These are phyloP conservation scores for Epizoanthus rinbou DNA, from an alignment of 92 coral and sea anemone genomes.

Conservation along the genomic window DNA sequence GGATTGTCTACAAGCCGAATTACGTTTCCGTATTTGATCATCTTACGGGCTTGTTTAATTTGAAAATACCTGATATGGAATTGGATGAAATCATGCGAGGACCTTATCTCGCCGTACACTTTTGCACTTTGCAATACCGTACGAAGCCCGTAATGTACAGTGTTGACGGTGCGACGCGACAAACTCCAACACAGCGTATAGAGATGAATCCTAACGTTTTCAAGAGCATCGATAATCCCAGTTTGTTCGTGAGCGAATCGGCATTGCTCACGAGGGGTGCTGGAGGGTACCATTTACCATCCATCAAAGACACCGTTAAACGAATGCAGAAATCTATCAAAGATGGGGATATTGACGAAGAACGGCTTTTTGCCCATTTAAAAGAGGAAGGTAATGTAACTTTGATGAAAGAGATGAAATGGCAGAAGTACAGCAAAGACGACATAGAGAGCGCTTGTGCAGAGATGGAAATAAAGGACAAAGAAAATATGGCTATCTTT, in stretches of 20 bases:
- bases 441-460: slow-evolving; percentile 25
- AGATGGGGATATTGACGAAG: slow-evolving; percentile 24
- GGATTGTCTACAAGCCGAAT: slow-evolving; percentile 17
- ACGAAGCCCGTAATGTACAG: slow-evolving; percentile 13
- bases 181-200: slow-evolving; percentile 16
- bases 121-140: slow-evolving; percentile 16
- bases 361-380: slow-evolving; percentile 23
- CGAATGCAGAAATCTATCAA: slow-evolving; percentile 23
- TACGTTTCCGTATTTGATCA: slow-evolving; percentile 15
- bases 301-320: slow-evolving; percentile 23
- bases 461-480: slow-evolving; percentile 23
- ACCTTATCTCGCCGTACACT: slow-evolving; percentile 18
- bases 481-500: slow-evolving; percentile 21
- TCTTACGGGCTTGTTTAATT: slow-evolving; percentile 15
- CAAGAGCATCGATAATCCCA: slow-evolving; percentile 14
- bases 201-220: slow-evolving; percentile 15
- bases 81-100: slow-evolving; percentile 17
- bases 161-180: slow-evolving; percentile 20
- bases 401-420: slow-evolving; percentile 21
- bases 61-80: slow-evolving; percentile 14
- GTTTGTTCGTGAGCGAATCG: neutral
- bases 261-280: slow-evolving; percentile 10
- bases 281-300: slow-evolving; percentile 17
- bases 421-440: slow-evolving; percentile 25
- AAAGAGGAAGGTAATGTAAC: slow-evolving; percentile 23